Base-by-base conservation (phyloP, 2,797 vertebrate species). In the Neostethus bicornis region DNA sequence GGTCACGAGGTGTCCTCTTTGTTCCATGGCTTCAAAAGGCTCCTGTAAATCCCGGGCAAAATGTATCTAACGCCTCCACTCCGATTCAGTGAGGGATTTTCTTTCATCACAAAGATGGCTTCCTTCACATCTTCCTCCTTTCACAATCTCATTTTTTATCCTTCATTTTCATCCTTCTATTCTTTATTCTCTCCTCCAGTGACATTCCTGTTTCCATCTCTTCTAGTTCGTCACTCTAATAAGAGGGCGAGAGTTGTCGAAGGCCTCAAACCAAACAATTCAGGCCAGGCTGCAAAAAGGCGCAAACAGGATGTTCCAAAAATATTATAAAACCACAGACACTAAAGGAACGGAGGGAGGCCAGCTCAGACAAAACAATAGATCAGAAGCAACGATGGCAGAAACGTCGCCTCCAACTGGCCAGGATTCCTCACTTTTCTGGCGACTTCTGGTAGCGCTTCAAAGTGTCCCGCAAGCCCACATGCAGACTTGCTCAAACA, bases 291-390 rank as follows among this genome's bases (percentile, higher is more conserved):
- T 4, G 69, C 71, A 66, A 72, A 80, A 37, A 70, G 39, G 51
- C 61, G 66, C 73, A 87, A 86, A 91, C 80, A 84, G 85, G 86
- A 88, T 84, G 81, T 88, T 83, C 80, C 73, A 56, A 59, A 86
- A 85, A 84, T 82, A 84, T 83, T 75, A 66, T 73, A 42, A 77
- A 79, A 73, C 72, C 73, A 68, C 71, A 80, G 81, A 81, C 69
- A 64, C 64, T 75, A 75, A 73, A 70, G 66, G 55, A 74, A 69
- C 60, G 49, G 13, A 61, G 58, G 58, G 66, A 70, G 75, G 67
- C 60, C 2, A 53, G 53, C 57, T 52, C 66, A 31, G 52, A 46
- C 49, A 28, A 61, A 77, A 83, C 75, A 85, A 85, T 76, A 70
- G 72, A 60, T 71, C 43, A 20, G 52, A 65, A 48, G 14, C 19